These are phyloP conservation scores for Steromphala cineraria DNA, from an alignment of 2,888 invertebrate species.

Conservation along the genomic window DNA sequence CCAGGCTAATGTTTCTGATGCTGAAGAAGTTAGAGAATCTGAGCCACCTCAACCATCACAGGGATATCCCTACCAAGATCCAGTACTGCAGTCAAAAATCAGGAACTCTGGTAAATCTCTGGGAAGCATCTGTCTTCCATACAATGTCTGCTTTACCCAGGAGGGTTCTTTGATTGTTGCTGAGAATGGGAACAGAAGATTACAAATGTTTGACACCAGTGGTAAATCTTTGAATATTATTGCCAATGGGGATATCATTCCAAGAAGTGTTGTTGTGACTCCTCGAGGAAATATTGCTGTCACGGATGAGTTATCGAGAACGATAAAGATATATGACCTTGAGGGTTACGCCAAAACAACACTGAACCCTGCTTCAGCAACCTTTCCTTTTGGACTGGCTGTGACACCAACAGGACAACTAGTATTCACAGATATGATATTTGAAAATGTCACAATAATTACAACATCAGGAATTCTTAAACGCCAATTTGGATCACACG, in stretches of 20 bases:
- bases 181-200: conserved; percentile 40
- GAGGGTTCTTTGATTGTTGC: conserved; percentile 39
- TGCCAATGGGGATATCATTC: conserved; percentile 30
- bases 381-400: conserved; percentile 42
- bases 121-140: conserved; percentile 39
- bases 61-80: background rate
- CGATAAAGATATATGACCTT: conserved; percentile 34
- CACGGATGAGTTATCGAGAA: conserved; percentile 43
- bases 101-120: conserved; percentile 29
- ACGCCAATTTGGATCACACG: conserved; percentile 40
- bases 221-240: conserved; percentile 33
- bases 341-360: conserved; percentile 13
- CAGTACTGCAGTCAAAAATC: conserved; percentile 27
- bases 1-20: background rate
- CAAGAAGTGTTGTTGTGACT: conserved; percentile 35
- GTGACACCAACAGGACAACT: conserved; percentile 31
- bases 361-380: conserved; percentile 18
- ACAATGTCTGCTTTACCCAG: conserved; percentile 37
- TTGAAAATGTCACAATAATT: conserved; percentile 41
- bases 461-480: conserved; percentile 30
- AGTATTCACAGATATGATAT: conserved; percentile 46
- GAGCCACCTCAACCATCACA: background rate
- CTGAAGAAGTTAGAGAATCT: too few relatives aligned
- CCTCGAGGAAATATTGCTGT: conserved; percentile 30
- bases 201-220: conserved; percentile 39